These are phyloP conservation scores for Eugnorisma glareosa DNA, from an alignment of 2,888 invertebrate species.

Conservation along the genomic window DNA sequence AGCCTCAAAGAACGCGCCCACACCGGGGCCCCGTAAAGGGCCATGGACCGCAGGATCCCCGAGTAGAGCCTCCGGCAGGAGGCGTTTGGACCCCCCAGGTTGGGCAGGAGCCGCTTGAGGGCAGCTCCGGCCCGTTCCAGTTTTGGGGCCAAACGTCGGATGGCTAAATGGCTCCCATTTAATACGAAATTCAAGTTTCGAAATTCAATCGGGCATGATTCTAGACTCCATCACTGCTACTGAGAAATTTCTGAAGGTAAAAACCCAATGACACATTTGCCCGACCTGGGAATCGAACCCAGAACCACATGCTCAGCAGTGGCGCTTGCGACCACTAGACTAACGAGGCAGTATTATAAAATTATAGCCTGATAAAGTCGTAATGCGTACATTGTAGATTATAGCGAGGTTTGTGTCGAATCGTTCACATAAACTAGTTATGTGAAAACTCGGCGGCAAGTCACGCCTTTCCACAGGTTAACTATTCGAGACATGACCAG, in stretches of 20 bases:
- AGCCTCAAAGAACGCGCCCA: no score
- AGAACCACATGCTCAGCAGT: neutral
- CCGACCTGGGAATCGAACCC: neutral
- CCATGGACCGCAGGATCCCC: no score
- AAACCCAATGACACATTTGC: neutral
- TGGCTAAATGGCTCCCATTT: no score
- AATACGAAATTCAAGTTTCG: no score
- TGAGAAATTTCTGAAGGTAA: neutral
- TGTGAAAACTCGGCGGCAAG: slow-evolving; percentile 17
- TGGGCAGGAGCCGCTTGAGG: no score
- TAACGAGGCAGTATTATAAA: neutral
- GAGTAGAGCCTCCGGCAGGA: no score
- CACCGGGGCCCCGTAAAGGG: no score
- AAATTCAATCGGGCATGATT: neutral
- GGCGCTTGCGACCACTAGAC: neutral
- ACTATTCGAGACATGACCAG: slow-evolving; percentile 37
- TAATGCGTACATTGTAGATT: neutral
- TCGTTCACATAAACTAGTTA: slow-evolving; percentile 36
- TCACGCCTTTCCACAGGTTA: slow-evolving; percentile 26
- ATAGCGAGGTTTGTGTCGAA: neutral
- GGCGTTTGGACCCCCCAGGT: no score
- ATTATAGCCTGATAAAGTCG: neutral
- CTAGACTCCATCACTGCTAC: neutral
- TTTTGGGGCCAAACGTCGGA: no score
- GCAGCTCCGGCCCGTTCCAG: no score